These are phyloP conservation scores for Zonotrichia leucophrys DNA, from an alignment of 2,113 vertebrate species.

Conservation along the genomic window DNA sequence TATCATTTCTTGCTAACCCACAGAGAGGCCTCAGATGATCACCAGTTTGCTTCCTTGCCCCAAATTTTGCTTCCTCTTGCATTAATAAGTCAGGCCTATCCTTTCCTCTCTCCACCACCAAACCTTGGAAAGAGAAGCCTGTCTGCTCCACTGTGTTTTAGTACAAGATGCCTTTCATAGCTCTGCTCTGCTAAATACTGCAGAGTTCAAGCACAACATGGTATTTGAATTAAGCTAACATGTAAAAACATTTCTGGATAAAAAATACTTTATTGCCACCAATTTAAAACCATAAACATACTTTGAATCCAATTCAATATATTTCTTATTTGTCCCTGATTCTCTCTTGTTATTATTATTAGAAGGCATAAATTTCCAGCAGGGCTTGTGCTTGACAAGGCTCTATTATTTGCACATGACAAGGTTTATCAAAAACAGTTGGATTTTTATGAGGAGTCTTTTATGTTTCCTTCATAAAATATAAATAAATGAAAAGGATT, in stretches of 20 bases:
- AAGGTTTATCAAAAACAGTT: slow-evolving; percentile 84
- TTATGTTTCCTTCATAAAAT: slow-evolving; percentile 82
- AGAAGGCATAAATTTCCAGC: slow-evolving; percentile 80
- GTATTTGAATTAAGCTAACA: slow-evolving; percentile 66
- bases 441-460: slow-evolving; percentile 81
- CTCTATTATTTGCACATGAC: slow-evolving; percentile 84
- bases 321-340: slow-evolving; percentile 79
- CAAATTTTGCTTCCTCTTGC: neutral
- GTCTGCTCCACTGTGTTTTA: neutral
- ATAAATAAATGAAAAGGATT: slow-evolving; percentile 86
- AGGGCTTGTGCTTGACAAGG: slow-evolving; percentile 74
- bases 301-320: slow-evolving; percentile 76
- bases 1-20: neutral
- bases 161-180: slow-evolving; percentile 17
- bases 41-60: neutral
- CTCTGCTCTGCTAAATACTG: slow-evolving; percentile 53
- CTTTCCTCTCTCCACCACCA: neutral
- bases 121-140: slow-evolving; percentile 17
- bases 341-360: slow-evolving; percentile 76
- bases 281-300: slow-evolving; percentile 77
- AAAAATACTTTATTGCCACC: slow-evolving; percentile 72
- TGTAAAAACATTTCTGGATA: slow-evolving; percentile 67
- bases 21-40: neutral
- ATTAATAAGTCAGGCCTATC: neutral
- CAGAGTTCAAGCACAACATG: slow-evolving; percentile 60